Evolutionary conservation across 2,797 vertebrate species (phyloP).

Genomic region (Tapirus indicus): DNA sequence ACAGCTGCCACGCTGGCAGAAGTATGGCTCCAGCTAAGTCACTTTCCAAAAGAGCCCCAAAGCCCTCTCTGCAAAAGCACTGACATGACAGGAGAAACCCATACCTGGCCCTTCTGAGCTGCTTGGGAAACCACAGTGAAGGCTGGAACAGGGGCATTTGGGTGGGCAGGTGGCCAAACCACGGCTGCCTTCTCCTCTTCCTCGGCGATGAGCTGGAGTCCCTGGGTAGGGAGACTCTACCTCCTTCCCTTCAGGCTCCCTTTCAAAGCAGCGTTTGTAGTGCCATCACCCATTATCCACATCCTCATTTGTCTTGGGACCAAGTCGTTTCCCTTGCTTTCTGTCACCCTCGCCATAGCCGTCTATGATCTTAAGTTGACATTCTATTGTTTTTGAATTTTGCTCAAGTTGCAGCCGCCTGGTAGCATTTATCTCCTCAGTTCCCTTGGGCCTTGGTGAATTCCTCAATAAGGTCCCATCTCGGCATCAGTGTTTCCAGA

Average conservation of each 20-base stretch:
- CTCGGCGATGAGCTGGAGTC: slow-evolving; percentile 41
- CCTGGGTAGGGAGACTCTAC: background rate
- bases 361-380: slow-evolving; percentile 81
- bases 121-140: slow-evolving; percentile 44
- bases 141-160: background rate
- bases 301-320: slow-evolving; percentile 64
- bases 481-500: slow-evolving; percentile 72
- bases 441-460: slow-evolving; percentile 74
- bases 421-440: slow-evolving; percentile 82
- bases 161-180: slow-evolving; percentile 38
- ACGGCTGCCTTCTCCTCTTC: background rate
- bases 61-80: slow-evolving; percentile 59
- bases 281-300: slow-evolving; percentile 78
- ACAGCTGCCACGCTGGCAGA: slow-evolving; percentile 82
- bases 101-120: slow-evolving; percentile 62
- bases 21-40: slow-evolving; percentile 72
- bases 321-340: slow-evolving; percentile 58
- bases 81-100: slow-evolving; percentile 65
- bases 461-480: slow-evolving; percentile 79
- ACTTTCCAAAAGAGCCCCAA: slow-evolving; percentile 67
- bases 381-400: slow-evolving; percentile 83
- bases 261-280: slow-evolving; percentile 76
- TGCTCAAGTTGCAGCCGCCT: slow-evolving; percentile 76
- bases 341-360: slow-evolving; percentile 70
- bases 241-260: background rate